Base-by-base conservation (phyloP, 2,888 invertebrate species). In the Embidobia sp. region DNA sequence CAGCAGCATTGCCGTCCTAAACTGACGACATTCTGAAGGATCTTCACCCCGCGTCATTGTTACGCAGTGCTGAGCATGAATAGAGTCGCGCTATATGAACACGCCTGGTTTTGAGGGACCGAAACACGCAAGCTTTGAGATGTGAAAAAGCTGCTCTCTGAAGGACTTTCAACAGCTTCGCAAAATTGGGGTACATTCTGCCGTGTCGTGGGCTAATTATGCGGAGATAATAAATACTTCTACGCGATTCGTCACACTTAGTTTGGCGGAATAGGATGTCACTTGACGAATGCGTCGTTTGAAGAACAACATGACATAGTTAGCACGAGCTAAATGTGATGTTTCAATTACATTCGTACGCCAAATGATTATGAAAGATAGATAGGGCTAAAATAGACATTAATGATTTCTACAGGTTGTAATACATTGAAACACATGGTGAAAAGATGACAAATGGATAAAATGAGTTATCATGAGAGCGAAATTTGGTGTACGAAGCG, bases 11-110 rank as follows among this genome's bases (percentile, higher is more conserved):
- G 51, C n/a, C n/a, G n/a, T 70, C 51, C 51, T 53, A 70, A 76
- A 66, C 44, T 48, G 48, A 51, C 46, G 48, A 51, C 40, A 59
- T 53, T 51, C 57, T 70, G 22, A 26, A 76, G 64, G 44, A 64
- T 61, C 64, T 59, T 59, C 69, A 70, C 73, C 67, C 74, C 70
- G 57, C 66, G 76, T 76, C 75, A 73, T 76, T 77, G 79, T 79
- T 78, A 73, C 80, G 66, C 66, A 40, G 63, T 51, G 73, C 42
- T 77, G 74, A 77, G 29, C 76, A 73, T 55, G 53, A 78, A 79
- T 76, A 57, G 74, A 63, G 74, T 40, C 51, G 66, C 55, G 29
- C 35, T 57, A 53, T 35, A 44, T 44, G 70, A 61, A 75, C 69
- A 67, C 48, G 46, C 57, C 40, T 46, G 42, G 37, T 69, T 42